Evolutionary conservation across 2,113 vertebrate species (phyloP).

Genomic region (Oxyruncus cristatus): DNA sequence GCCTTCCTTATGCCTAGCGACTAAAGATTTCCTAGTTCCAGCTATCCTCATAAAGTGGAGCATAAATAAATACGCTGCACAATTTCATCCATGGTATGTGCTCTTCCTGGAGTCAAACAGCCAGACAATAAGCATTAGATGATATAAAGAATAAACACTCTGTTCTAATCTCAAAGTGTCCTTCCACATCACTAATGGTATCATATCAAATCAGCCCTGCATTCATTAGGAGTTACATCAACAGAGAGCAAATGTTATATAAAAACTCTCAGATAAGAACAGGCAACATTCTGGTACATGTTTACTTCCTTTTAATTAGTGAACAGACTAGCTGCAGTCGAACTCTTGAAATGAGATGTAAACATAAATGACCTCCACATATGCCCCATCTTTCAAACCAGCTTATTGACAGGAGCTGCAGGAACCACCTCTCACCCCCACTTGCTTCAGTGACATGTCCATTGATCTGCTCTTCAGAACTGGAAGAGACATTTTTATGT

Average conservation of each 20-base stretch:
- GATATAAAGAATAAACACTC: background rate
- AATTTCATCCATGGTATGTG: background rate
- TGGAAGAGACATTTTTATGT: background rate
- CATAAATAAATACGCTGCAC: background rate
- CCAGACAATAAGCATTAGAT: background rate
- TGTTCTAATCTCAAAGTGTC: background rate
- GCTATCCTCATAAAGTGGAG: background rate
- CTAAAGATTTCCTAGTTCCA: background rate
- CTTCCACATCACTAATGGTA: background rate
- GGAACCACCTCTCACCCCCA: background rate
- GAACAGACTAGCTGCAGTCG: background rate
- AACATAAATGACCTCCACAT: background rate
- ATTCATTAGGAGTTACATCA: background rate
- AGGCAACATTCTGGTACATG: background rate
- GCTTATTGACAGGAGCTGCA: background rate
- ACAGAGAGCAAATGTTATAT: background rate
- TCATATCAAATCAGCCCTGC: background rate
- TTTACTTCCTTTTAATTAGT: conserved; percentile 45
- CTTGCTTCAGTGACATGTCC: background rate
- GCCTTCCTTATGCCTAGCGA: background rate
- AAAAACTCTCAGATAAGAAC: background rate
- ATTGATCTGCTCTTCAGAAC: background rate
- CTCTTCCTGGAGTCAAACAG: background rate
- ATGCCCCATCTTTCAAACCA: background rate
- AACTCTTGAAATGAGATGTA: background rate